These are phyloP conservation scores for Albula glossodonta DNA, from an alignment of 2,113 vertebrate genomes.

Conservation along the genomic window DNA sequence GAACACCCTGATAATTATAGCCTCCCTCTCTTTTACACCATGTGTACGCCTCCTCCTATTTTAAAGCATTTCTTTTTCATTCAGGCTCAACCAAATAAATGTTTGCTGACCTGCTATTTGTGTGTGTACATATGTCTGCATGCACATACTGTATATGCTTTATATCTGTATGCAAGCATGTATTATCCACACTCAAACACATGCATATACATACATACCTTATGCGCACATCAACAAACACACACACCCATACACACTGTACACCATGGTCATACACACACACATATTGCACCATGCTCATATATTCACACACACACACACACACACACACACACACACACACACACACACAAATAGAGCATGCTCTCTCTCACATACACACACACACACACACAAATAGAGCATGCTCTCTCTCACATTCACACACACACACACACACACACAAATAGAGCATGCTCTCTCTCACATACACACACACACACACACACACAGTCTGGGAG, in stretches of 20 bases:
- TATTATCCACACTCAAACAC: neutral
- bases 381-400: constrained; percentile 16
- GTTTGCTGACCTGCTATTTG: neutral
- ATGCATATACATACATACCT: neutral
- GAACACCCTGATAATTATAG: constrained; percentile 22
- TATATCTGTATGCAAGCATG: too few relatives aligned
- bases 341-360: neutral
- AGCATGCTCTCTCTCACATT: too few relatives aligned
- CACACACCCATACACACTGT: neutral
- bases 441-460: too few relatives aligned
- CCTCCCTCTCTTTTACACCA: neutral
- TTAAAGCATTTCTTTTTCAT: neutral
- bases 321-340: constrained; percentile 9
- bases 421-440: too few relatives aligned
- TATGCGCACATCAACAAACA: neutral
- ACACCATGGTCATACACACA: too few relatives aligned
- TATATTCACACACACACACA: constrained; percentile 11
- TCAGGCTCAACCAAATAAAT: neutral
- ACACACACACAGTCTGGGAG: constrained; percentile 37
- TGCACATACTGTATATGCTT: too few relatives aligned
- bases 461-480: too few relatives aligned
- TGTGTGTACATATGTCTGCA: neutral
- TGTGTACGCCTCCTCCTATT: neutral
- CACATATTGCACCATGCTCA: too few relatives aligned
- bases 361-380: constrained; percentile 3